phyloP scores from a whole-genome alignment of 1,140 invertebrate species.

The Hycleus phaleratus region DNA sequence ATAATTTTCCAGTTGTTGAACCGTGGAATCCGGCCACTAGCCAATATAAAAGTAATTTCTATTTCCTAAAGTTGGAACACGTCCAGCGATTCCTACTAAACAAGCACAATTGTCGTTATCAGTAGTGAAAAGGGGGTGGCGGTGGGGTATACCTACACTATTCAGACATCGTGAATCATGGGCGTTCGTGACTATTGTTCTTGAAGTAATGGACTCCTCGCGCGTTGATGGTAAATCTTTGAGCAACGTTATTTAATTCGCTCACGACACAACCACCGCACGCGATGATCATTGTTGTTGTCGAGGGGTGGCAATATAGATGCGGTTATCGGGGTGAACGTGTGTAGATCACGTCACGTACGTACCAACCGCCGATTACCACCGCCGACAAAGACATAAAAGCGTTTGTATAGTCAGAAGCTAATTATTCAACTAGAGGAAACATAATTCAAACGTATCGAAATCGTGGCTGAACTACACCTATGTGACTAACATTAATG shows the following conservation, averaged over 20 bases:
- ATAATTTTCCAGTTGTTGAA: slow-evolving; percentile 11
- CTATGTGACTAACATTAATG: too few species aligned
- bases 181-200: slow-evolving; percentile 30
- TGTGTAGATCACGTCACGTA: too few species aligned
- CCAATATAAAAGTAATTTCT: slow-evolving; percentile 8
- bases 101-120: too few species aligned
- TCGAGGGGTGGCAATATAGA: slow-evolving; percentile 9
- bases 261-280: slow-evolving; percentile 28
- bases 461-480: too few species aligned
- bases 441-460: too few species aligned
- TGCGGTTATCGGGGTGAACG: neutral
- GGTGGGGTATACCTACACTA: too few species aligned
- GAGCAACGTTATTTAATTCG: slow-evolving; percentile 30
- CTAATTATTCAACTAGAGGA: too few species aligned
- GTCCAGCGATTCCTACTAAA: too few species aligned
- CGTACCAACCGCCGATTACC: too few species aligned
- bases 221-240: slow-evolving; percentile 31
- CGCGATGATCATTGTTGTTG: slow-evolving; percentile 24
- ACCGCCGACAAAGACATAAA: too few species aligned
- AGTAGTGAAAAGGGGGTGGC: too few species aligned
- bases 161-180: slow-evolving; percentile 23
- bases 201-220: slow-evolving; percentile 30
- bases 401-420: too few species aligned
- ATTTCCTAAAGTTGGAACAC: neutral
- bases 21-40: neutral